These are phyloP conservation scores for Spinibarbus caldwelli DNA, from an alignment of 2,797 vertebrate genomes.

Conservation along the genomic window DNA sequence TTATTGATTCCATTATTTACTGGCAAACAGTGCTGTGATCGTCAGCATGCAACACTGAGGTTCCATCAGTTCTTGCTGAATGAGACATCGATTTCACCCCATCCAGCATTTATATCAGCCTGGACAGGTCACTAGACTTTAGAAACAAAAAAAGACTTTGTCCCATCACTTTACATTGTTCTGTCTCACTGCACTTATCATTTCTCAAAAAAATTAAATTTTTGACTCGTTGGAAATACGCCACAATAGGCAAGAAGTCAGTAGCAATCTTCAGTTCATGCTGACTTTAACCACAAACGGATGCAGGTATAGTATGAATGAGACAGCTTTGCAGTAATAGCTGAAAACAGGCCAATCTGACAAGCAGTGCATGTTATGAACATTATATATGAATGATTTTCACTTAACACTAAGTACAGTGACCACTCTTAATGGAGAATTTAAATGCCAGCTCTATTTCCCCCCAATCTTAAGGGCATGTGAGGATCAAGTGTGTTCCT, in stretches of 20 bases:
- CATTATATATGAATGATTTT: neutral
- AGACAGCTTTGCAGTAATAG: neutral
- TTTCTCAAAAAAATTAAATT: too few species aligned
- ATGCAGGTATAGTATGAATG: neutral
- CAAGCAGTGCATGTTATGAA: neutral
- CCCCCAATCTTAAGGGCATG: neutral
- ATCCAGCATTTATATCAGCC: neutral
- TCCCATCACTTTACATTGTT: neutral
- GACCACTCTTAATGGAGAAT: neutral
- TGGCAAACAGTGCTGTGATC: conserved; percentile 1
- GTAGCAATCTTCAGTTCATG: neutral
- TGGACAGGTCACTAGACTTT: neutral
- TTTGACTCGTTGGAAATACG: neutral
- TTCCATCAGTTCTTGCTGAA: neutral
- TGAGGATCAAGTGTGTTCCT: conserved; percentile 1
- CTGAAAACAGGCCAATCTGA: neutral
- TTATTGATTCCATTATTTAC: conserved; percentile 9
- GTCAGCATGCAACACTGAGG: conserved; percentile 5
- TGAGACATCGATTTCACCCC: neutral
- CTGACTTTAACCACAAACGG: neutral
- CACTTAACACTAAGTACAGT: neutral
- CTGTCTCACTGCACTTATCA: neutral
- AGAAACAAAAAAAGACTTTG: too few species aligned
- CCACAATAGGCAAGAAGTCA: neutral
- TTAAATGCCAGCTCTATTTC: conserved; percentile 7